phyloP scores from a whole-genome alignment of 2,113 vertebrate species.

The Phoenicopterus ruber region DNA sequence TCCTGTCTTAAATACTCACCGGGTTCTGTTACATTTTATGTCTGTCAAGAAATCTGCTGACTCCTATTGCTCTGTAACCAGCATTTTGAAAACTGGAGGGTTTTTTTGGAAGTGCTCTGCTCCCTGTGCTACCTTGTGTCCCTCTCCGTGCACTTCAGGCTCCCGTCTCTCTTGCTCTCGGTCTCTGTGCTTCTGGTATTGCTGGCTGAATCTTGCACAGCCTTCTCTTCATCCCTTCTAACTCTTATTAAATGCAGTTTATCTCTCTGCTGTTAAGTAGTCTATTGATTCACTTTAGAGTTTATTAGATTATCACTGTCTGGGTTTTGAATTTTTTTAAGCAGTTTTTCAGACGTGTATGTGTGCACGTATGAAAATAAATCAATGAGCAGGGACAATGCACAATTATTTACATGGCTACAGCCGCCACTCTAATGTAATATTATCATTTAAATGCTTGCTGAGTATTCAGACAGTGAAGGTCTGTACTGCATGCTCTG shows the following conservation, averaged over 20 bases:
- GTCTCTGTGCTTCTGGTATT: not conserved
- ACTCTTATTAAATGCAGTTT: constrained; percentile 63
- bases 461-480: constrained; percentile 49
- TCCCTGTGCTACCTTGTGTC: not conserved
- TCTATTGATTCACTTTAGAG: constrained; percentile 59
- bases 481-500: constrained; percentile 41
- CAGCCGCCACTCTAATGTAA: constrained; percentile 49
- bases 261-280: constrained; percentile 56
- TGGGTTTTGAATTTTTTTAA: constrained; percentile 45
- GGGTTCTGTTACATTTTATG: not conserved
- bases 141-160: not conserved
- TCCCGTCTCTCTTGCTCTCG: not conserved
- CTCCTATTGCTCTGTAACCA: not conserved
- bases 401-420: constrained; percentile 60
- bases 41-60: not conserved
- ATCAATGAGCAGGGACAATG: constrained; percentile 48
- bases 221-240: not conserved
- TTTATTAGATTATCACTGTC: constrained; percentile 65
- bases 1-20: not conserved
- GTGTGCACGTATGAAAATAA: constrained; percentile 35
- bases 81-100: not conserved
- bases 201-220: not conserved
- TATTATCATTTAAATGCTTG: constrained; percentile 63
- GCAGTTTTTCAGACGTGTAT: not conserved
- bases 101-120: not conserved